Evolutionary conservation across 2,888 invertebrate genomes (phyloP), one percentile per base, ranked within the genome.

Genomic region (Cheilosia impressa): DNA sequence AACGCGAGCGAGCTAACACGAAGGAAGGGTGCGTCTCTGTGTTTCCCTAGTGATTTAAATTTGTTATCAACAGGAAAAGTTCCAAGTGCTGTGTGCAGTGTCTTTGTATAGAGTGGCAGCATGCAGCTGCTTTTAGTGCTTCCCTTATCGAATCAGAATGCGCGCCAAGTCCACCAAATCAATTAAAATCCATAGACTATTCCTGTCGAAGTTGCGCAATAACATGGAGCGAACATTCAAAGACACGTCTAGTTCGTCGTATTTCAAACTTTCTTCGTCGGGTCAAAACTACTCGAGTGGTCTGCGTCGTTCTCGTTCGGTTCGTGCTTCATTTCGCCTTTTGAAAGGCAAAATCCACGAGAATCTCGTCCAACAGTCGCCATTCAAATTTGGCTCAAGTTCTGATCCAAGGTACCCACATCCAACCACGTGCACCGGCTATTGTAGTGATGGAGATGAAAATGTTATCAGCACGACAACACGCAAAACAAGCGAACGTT

Each of bases 281-380:
- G 22, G 53, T 1, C 72, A 41, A 15, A 43, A 52, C 2, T 43
- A 38, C 10, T 57, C 22, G 1, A 58, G 45, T 55, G 58, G 76
- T 4, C 80, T 94, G 88, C 94, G 95, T 88, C 94, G 96, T 88
- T 94, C 95, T 88, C 94, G 95, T 91, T 95, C 95, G 87, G 95
- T 96, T 90, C 94, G 96, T 89, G 94, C 95, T 88, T 95, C 95
- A 88, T 92, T 96, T 88, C 94, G 95, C 88, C 91, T 95, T 90
- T 94, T 96, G 80, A 94, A 94, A 90, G 94, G 94, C 93, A 93
- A 94, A 88, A 88, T 91, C 60, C 89, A 92, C 19, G 90, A 90
- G 79, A 89, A 73, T 43, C 79, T 89, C 57, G 82, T 89, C 45
- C 60, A 91, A 82, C 90, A 90, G 69, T 90, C 92, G 10, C 91